phyloP scores from a whole-genome alignment of 35 echinoderm and acorn worm genomes.

The Strongylocentrotus purpuratus region DNA sequence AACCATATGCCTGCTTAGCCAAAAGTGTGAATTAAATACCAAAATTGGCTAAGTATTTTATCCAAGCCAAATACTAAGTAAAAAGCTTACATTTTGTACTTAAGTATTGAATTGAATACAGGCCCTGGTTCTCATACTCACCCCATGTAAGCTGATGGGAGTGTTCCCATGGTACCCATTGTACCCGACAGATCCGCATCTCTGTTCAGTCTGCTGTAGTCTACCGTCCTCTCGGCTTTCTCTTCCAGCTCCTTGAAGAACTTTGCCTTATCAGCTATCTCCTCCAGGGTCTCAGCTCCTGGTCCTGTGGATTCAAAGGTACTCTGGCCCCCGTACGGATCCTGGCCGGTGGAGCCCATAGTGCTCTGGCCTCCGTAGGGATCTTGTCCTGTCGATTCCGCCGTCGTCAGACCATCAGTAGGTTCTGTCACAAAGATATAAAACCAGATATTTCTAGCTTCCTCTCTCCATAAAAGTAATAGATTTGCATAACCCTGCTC shows the following conservation, averaged over 20 bases:
- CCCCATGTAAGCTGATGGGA: slow-evolving; percentile 82
- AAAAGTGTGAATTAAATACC: too few species aligned
- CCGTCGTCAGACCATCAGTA: background rate
- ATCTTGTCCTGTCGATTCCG: background rate
- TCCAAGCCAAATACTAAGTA: too few species aligned
- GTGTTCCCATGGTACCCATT: slow-evolving; percentile 73
- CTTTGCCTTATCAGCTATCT: slow-evolving; percentile 86
- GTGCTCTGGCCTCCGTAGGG: background rate
- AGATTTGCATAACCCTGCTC: too few species aligned
- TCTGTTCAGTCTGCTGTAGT: slow-evolving; percentile 78
- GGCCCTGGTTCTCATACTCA: slow-evolving; percentile 34
- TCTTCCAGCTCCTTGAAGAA: slow-evolving; percentile 96
- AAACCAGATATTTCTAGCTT: background rate
- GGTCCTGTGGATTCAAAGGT: slow-evolving; percentile 75
- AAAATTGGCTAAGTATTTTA: too few species aligned
- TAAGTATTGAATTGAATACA: too few species aligned
- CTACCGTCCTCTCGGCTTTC: slow-evolving; percentile 65
- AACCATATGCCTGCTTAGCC: too few species aligned
- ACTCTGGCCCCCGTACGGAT: slow-evolving; percentile 1
- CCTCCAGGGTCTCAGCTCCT: slow-evolving; percentile 86
- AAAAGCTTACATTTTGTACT: too few species aligned
- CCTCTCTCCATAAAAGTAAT: too few species aligned
- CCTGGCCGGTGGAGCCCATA: slow-evolving; percentile 43
- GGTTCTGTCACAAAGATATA: background rate
- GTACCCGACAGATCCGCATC: slow-evolving; percentile 62